Base-by-base conservation (phyloP, 2,888 invertebrate species). In the Drosophila neotestacea region DNA sequence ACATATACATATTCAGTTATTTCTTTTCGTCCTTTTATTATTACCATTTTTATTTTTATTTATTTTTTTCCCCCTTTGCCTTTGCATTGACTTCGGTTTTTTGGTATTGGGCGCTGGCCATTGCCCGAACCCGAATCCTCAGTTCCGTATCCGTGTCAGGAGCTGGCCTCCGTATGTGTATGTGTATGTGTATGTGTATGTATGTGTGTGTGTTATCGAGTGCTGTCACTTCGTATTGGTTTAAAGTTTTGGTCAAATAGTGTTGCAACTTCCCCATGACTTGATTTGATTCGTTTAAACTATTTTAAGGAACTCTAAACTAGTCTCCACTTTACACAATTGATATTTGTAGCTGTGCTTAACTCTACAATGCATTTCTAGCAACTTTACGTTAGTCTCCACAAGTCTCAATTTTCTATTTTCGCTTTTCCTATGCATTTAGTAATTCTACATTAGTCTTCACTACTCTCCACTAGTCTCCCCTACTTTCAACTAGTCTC, bases 21-120 rank as follows among this genome's bases (percentile, higher is more conserved):
- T 70, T 48, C 58, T 56, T 52, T 44, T 52, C 61, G 61, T 42
- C 48, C 51, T 56, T 66, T 64, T 48, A 65, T 60, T 51, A 39
- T 46, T 71, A 51, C 44, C 55, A 56, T 56, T 56, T 56, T 36
- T 51, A 34, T 44, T 46, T 44, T 7, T 22, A 54, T 61, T 36
- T 28, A 16, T 32, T 34, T 41, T 13, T 30, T 39, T 16, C 59
- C 38, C 11, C 16, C 46, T 56, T 60, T 51, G 41, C 22, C 11
- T 55, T 30, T 30, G 46, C 55, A 48, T 81, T 54, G 2, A 6
- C 32, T 32, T 32, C 32, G 32, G 58, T 65, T 79, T 83, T 77
- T 84, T 62, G 82, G 76, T 81, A 80, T 85, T 80, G 80, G 85
- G 80, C 81, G 82, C 79, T 78, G 82, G 85, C 67, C 81, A 64